Evolutionary conservation across 1,140 invertebrate genomes (phyloP).

Genomic region (Wiebesia pumilae): DNA sequence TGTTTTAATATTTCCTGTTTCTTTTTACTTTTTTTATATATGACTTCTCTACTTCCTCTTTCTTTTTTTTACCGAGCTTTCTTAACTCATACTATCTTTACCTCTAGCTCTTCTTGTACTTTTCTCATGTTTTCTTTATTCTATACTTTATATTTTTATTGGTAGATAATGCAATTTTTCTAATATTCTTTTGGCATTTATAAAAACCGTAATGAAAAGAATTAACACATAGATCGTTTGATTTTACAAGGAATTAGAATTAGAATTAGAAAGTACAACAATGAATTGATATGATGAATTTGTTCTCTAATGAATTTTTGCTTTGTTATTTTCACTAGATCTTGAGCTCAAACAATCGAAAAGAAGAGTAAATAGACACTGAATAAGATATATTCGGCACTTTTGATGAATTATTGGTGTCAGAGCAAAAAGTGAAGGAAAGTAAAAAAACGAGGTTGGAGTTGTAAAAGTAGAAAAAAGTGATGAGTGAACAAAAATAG

Average conservation of each 20-base stretch:
- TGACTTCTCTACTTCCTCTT: background rate
- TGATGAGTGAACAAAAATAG: background rate
- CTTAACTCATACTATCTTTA: background rate
- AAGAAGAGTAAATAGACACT: constrained; percentile 16
- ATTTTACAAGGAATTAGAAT: background rate
- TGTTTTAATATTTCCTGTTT: background rate
- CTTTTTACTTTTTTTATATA: constrained; percentile 8
- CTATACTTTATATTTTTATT: background rate
- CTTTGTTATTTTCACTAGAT: constrained; percentile 29
- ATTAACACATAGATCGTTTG: background rate
- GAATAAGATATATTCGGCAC: constrained; percentile 44
- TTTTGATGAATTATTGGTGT: constrained; percentile 39
- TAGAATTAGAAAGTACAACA: background rate
- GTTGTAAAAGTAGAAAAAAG: constrained; percentile 7
- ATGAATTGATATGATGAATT: constrained; percentile 15
- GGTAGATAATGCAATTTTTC: background rate
- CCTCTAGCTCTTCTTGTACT: background rate
- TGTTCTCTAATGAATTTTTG: constrained; percentile 29
- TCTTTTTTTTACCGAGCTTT: background rate
- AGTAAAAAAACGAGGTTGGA: background rate
- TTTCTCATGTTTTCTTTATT: constrained; percentile 1
- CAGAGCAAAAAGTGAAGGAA: background rate
- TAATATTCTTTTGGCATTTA: background rate
- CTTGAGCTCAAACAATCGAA: background rate
- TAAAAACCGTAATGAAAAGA: constrained; percentile 22